phyloP scores from a whole-genome alignment of 2,113 vertebrate genomes.

The Pelusios castaneus region DNA sequence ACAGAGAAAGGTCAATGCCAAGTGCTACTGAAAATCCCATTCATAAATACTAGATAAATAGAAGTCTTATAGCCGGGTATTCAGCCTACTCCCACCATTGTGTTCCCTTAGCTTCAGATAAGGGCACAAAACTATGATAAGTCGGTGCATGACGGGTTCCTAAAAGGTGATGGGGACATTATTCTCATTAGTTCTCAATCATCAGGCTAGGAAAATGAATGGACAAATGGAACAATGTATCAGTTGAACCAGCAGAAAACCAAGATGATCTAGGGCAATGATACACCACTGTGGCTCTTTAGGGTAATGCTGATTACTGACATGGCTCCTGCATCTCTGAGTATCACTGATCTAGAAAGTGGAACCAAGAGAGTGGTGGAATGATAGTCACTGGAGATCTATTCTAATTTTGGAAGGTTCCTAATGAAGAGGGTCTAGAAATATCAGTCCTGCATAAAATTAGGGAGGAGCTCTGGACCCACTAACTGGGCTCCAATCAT shows the following conservation, averaged over 20 bases:
- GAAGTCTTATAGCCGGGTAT: background rate
- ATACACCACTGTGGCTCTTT: too few relatives aligned
- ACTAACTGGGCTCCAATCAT: background rate
- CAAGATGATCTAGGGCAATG: background rate
- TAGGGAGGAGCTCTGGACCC: background rate
- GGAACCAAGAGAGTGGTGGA: background rate
- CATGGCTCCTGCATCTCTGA: too few relatives aligned
- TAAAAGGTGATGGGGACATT: background rate
- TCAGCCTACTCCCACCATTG: background rate
- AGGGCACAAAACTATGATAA: background rate
- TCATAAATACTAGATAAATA: background rate
- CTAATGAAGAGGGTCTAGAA: background rate
- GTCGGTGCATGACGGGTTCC: background rate
- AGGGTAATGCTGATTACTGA: too few relatives aligned
- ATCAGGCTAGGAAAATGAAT: background rate
- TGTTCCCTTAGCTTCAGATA: background rate
- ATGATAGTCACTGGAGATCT: background rate
- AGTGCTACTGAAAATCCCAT: background rate
- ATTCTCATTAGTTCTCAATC: background rate
- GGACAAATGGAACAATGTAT: background rate
- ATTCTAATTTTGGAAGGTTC: background rate
- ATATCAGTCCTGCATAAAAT: background rate
- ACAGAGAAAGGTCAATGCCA: background rate
- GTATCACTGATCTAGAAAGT: background rate
- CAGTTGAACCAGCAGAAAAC: background rate